A percentile compares a stretch with the other conserved stretches of the same genome.
phyloP scores from a whole-genome alignment of 2,113 vertebrate genomes.

The Tragelaphus imberbis region DNA sequence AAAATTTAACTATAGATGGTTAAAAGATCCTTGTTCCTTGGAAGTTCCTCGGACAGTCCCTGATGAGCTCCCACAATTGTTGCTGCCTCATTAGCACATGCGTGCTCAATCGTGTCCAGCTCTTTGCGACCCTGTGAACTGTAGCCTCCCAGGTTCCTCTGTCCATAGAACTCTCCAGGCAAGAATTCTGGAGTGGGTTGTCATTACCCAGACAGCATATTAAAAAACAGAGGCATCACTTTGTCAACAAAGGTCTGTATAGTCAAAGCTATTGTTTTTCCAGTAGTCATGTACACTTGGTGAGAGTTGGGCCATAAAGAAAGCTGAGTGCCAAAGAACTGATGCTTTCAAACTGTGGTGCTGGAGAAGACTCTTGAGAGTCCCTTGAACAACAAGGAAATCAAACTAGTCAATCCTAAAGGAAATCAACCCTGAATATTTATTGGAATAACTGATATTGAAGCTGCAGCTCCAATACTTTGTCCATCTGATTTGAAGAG shows the following conservation, averaged over 20 bases:
- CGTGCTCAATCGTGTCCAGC: neutral
- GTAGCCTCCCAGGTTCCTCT: neutral
- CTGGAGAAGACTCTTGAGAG: neutral
- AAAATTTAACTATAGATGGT: neutral
- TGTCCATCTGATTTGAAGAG: neutral
- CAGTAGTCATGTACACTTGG: neutral
- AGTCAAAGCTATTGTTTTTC: neutral
- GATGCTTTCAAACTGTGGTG: neutral
- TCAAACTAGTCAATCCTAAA: neutral
- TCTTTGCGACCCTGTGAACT: neutral
- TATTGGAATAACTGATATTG: neutral
- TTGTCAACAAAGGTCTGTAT: neutral
- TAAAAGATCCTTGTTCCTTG: neutral
- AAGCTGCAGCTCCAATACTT: neutral
- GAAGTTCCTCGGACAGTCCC: neutral
- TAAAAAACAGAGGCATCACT: neutral
- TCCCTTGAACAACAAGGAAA: neutral
- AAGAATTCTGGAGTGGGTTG: neutral
- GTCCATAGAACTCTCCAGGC: neutral
- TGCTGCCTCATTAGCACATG: neutral
- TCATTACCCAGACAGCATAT: neutral
- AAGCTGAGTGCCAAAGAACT: neutral
- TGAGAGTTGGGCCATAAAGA: neutral
- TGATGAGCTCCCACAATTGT: neutral
- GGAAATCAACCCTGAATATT: neutral